Conservation (phyloP, 2,888 invertebrate species). For the Plebejus anna region DNA sequence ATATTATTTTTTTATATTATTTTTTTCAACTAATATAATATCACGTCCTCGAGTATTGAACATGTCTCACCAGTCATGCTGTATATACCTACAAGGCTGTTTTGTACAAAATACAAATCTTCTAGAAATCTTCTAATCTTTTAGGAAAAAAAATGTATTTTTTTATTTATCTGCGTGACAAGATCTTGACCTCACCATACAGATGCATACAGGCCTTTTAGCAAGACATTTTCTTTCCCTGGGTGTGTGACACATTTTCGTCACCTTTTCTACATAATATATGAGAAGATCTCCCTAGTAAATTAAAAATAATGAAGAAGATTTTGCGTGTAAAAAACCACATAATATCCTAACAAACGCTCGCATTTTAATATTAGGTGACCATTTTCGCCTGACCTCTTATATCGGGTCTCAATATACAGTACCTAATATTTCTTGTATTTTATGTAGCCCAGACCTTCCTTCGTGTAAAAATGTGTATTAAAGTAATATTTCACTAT, state of each 20-base stretch:
- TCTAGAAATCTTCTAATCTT: too few species aligned
- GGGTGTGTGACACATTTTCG: not conserved
- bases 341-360: not conserved
- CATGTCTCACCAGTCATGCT: too few species aligned
- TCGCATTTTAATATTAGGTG: not conserved
- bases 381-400: not conserved
- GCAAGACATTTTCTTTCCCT: not conserved
- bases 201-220: too few species aligned
- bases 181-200: too few species aligned
- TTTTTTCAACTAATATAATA: too few species aligned
- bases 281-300: not conserved
- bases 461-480: constrained; percentile 10
- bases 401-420: constrained; percentile 10
- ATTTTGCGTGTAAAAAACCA: not conserved
- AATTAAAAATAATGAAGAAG: not conserved
- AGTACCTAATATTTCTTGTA: not conserved
- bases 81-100: not conserved
- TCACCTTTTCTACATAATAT: not conserved
- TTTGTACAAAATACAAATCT: not conserved
- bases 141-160: too few species aligned
- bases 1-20: too few species aligned
- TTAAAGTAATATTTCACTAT: constrained; percentile 16
- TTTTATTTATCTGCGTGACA: too few species aligned
- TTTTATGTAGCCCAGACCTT: constrained; percentile 5
- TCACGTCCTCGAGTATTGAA: too few species aligned